Percentiles rank a stretch among this genome's conserved stretches.
phyloP scores from a whole-genome alignment of 1,140 invertebrate species.

The Diploscapter pachys region DNA sequence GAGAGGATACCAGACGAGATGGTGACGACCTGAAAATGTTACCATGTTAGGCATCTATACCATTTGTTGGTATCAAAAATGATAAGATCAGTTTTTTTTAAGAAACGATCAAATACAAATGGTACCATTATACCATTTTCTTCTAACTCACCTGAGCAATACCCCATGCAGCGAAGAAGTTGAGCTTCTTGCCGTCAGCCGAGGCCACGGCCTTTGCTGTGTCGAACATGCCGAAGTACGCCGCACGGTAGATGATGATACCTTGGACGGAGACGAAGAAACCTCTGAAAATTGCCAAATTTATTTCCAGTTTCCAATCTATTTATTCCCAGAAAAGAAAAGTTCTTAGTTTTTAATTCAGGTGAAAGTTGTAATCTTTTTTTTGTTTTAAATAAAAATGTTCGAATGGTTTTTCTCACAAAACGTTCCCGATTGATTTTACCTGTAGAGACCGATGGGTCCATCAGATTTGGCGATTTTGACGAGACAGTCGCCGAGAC shows the following conservation, averaged over 20 bases:
- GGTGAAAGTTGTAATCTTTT: no score
- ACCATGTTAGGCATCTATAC: no score
- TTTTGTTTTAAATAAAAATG: no score
- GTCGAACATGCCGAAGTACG: conserved; percentile 61
- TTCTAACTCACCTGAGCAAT: conserved; percentile 51
- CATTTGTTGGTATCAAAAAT: no score
- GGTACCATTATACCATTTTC: neutral
- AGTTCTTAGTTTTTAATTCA: neutral
- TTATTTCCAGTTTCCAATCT: neutral
- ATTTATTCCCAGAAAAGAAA: no score
- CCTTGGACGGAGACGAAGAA: conserved; percentile 61
- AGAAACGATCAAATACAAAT: neutral
- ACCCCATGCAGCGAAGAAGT: conserved; percentile 59
- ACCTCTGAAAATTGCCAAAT: conserved; percentile 39
- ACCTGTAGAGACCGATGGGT: conserved; percentile 59
- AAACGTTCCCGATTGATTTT: neutral
- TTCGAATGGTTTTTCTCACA: no score
- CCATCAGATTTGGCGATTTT: conserved; percentile 60
- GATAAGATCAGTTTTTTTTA: neutral
- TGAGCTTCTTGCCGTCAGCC: conserved; percentile 56
- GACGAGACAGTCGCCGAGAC: conserved; percentile 58
- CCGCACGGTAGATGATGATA: conserved; percentile 61
- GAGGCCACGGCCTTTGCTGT: conserved; percentile 58
- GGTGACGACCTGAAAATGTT: conserved; percentile 60
- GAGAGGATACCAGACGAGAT: conserved; percentile 65